Percentiles rank a stretch among this genome's conserved stretches.
Evolutionary conservation across 2,113 vertebrate species (phyloP).

Genomic region (Thalassarche chlororhynchos): DNA sequence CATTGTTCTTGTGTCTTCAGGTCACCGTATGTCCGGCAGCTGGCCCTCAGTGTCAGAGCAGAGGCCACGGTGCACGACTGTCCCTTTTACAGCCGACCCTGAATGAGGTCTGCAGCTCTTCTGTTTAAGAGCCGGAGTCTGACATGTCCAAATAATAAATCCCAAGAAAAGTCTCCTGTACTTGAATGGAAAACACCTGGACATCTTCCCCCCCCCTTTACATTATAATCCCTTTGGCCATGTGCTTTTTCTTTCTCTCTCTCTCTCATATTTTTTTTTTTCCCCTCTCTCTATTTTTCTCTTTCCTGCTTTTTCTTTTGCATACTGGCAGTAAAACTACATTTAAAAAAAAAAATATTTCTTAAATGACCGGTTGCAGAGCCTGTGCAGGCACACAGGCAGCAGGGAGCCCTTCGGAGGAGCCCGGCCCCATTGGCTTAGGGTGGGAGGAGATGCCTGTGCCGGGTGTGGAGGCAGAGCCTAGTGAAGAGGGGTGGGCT

Average conservation of each 20-base stretch:
- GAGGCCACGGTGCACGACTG: fast-evolving
- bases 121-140: not conserved
- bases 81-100: not conserved
- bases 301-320: not conserved
- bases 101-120: not conserved
- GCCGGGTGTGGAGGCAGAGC: not conserved
- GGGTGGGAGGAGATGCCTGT: not conserved
- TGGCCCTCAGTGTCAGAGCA: fast-evolving
- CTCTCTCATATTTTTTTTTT: not conserved
- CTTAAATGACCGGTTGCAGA: not conserved
- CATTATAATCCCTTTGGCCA: not conserved
- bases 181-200: not conserved
- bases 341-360: not conserved
- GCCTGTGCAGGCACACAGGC: not conserved
- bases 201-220: not conserved
- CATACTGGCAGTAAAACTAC: not conserved
- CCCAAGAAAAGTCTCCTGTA: not conserved
- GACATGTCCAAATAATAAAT: not conserved
- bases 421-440: not conserved
- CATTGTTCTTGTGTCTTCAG: not conserved
- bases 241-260: not conserved
- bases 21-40: not conserved
- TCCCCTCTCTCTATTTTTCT: not conserved
- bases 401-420: not conserved
- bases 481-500: not conserved